Evolutionary conservation across 2,113 vertebrate species (phyloP), one percentile per base, ranked within the genome.

Genomic region (Ploceus nigricollis): DNA sequence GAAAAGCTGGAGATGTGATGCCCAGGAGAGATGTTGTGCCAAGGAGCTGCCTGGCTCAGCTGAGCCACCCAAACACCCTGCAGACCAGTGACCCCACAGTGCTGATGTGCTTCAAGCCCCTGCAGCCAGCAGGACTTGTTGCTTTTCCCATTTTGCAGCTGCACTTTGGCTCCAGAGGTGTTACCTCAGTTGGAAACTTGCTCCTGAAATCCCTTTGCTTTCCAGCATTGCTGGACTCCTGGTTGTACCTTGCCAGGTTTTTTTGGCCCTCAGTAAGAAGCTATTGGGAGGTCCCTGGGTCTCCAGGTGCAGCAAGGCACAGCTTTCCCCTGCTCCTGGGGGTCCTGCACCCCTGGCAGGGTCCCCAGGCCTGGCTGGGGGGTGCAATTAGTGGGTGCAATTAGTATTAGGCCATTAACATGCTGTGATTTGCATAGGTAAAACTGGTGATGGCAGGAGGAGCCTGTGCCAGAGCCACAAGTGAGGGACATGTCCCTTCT

Each of bases 361-460:
- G 24, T 42, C 40, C 19, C 42, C 72, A 53, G n/a, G 30, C 44
- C 17, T 31, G 44, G 13, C 5, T 0, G 4, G 13, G 7, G 31
- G 35, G 3, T 66, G 50, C 66, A 54, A 2, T 82, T 54, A 50
- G 8, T n/a, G 70, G 16, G 2, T 77, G 50, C 40, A 48, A 5
- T 89, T 69, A 54, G 2, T 17, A 1, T 2, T 20, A 18, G 30
- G 70, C 33, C 50, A 15, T 56, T 56, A 42, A 33, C 0, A 0
- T 0, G 10, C 40, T 75, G 61, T 21, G 37, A n/a, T 75, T 64
- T 79, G 45, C 33, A 3, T 3, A 18, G 66, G 28, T 53, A 23
- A 17, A 58, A 15, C 39, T 48, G 48, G 18, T 28, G 64, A 9
- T 4, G 13, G 24, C 45, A 28, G 31, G 21, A 77, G 31, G 30